A percentile compares a stretch with the other conserved stretches of the same genome.
These are phyloP conservation scores for Cistogaster globosa DNA, from an alignment of 2,888 invertebrate genomes.

Conservation along the genomic window DNA sequence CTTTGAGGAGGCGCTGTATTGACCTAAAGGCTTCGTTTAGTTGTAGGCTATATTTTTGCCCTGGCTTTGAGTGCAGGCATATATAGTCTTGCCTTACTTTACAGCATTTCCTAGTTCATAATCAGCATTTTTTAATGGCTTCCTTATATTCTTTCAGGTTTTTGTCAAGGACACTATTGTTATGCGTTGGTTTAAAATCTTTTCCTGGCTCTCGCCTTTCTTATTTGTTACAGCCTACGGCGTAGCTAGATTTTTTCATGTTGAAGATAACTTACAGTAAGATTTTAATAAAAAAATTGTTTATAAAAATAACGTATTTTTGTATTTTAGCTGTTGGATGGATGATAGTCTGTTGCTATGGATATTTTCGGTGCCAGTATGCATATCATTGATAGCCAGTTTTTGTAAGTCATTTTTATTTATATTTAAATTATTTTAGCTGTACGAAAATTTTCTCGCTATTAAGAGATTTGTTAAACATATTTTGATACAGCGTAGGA, in stretches of 20 bases:
- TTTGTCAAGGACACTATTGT: conserved; percentile 89
- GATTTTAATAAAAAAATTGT: conserved; percentile 72
- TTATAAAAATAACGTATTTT: background rate
- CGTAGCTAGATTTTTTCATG: conserved; percentile 79
- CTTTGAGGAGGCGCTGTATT: too few species aligned
- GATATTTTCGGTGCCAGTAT: conserved; percentile 87
- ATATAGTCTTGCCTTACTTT: too few species aligned
- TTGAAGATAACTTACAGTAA: conserved; percentile 85
- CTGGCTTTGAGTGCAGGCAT: too few species aligned
- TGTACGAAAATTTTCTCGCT: too few species aligned
- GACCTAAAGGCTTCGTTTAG: too few species aligned
- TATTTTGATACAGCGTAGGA: too few species aligned
- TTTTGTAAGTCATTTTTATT: conserved; percentile 83
- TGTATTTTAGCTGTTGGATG: conserved; percentile 87
- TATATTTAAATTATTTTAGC: background rate
- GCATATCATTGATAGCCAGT: conserved; percentile 85
- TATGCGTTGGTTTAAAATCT: conserved; percentile 87
- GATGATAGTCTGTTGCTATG: conserved; percentile 86
- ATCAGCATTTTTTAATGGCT: too few species aligned
- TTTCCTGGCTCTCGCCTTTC: conserved; percentile 88
- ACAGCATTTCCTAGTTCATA: too few species aligned
- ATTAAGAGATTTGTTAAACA: too few species aligned
- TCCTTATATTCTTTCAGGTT: conserved; percentile 82
- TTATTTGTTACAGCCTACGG: conserved; percentile 84
- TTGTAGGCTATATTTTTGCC: too few species aligned